Base-by-base conservation (phyloP, 1,140 invertebrate species). In the Orussus abietinus region DNA sequence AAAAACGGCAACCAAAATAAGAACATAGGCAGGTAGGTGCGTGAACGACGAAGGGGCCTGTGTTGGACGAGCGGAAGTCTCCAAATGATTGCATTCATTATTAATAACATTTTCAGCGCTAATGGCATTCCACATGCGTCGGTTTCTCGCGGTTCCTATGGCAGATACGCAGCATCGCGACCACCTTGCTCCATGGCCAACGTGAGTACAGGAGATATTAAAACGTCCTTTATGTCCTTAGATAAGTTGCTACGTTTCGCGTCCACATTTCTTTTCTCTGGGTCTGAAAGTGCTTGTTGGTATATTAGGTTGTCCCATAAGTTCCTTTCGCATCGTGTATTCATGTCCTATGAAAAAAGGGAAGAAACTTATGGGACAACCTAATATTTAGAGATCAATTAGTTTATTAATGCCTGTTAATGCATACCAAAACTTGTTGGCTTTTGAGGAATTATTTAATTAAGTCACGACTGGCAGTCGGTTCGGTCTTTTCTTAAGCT, bases 101-200 rank as follows among this genome's bases (percentile, higher is more conserved):
- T 29, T 29, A 41, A 17, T 12, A n/a, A 19, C 15, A 30, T 19
- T 64, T 59, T 43, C 36, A 70, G 65, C 34, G 38, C 61, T 32
- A 69, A 68, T 38, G 66, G 59, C 0, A 49, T 47, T 13, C 38
- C 46, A 2, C 54, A 57, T 29, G 18, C 58, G 13, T 45, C 61
- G 12, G 28, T 55, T 35, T 52, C 57, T 1, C 58, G 64, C 17
- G 63, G 56, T 42, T 53, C 69, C 39, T 75, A 71, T 48, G 76
- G 80, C 43, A 74, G 80, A 51, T 82, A 82, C 57, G 80, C 76
- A 21, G 80, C 81, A 2, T 72, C 69, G 14, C 73, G 78, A 51
- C 80, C 80, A 44, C 75, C 72, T 26, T 82, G 80, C 64, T 81
- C 79, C 41, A 81, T 82, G 79, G 80, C 78, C 41, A 79, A 80